These are phyloP conservation scores for Carabus problematicus DNA, from an alignment of 2,888 invertebrate species.

Conservation along the genomic window DNA sequence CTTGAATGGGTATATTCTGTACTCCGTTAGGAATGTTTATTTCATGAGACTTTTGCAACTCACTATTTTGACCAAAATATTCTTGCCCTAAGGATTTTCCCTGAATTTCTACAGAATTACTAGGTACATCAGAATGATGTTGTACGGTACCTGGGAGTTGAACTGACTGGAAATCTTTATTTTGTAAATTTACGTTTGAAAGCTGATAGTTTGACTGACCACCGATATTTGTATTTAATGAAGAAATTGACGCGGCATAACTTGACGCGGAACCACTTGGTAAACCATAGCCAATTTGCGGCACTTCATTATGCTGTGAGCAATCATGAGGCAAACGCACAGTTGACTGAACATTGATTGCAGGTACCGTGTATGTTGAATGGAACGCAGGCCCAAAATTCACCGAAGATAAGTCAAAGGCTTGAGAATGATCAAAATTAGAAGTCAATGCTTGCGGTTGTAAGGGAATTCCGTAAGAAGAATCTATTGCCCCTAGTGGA, in stretches of 20 bases:
- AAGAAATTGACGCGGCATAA: slow-evolving; percentile 64
- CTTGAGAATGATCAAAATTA: slow-evolving; percentile 50
- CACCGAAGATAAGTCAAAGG: slow-evolving; percentile 29
- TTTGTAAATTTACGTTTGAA: slow-evolving; percentile 56
- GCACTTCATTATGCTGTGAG: slow-evolving; percentile 52
- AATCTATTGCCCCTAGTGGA: slow-evolving; percentile 62
- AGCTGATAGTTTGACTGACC: slow-evolving; percentile 57
- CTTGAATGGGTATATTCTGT: slow-evolving; percentile 64
- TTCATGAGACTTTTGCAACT: slow-evolving; percentile 56
- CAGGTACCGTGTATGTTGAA: slow-evolving; percentile 32
- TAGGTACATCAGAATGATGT: slow-evolving; percentile 8
- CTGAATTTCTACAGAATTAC: slow-evolving; percentile 47
- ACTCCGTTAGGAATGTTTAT: slow-evolving; percentile 52
- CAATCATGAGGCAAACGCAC: slow-evolving; percentile 52
- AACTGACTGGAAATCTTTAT: slow-evolving; percentile 58
- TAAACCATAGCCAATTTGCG: slow-evolving; percentile 54
- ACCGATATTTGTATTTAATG: slow-evolving; percentile 62
- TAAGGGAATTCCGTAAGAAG: slow-evolving; percentile 61
- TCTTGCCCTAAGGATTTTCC: slow-evolving; percentile 54
- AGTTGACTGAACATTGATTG: slow-evolving; percentile 33
- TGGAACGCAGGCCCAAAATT: slow-evolving; percentile 27
- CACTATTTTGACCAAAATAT: slow-evolving; percentile 54
- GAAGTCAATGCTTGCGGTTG: slow-evolving; percentile 46
- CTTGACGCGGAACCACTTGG: slow-evolving; percentile 63
- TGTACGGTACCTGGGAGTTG: slow-evolving; percentile 47